A percentile compares a stretch with the other conserved stretches of the same genome.
Evolutionary conservation across 2,888 invertebrate species (phyloP).

Genomic region (Phania funesta): DNA sequence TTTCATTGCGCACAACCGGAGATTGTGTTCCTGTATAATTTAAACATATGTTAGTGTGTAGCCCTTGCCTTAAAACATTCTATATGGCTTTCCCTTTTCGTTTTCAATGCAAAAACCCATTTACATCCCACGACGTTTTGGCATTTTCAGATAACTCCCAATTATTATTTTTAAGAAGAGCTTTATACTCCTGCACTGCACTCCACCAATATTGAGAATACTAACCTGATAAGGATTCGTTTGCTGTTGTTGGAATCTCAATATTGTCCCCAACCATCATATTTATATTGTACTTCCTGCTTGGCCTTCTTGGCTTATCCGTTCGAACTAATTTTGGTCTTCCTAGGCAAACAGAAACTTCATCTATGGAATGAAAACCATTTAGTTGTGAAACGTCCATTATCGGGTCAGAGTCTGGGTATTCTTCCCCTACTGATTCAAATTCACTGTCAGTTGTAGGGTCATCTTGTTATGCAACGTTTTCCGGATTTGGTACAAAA

Average conservation of each 20-base stretch:
- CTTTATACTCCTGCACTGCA: slow-evolving; percentile 63
- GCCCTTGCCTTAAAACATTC: slow-evolving; percentile 28
- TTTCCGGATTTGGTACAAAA: no score
- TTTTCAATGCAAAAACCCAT: slow-evolving; percentile 26
- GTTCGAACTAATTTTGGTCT: no score
- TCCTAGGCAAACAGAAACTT: slow-evolving; percentile 13
- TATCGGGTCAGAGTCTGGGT: neutral
- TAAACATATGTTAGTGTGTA: slow-evolving; percentile 50
- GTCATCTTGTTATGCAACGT: no score
- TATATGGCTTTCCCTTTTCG: neutral
- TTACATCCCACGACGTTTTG: slow-evolving; percentile 21
- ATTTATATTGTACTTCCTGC: slow-evolving; percentile 55
- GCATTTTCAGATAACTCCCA: slow-evolving; percentile 30
- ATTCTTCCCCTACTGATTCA: neutral
- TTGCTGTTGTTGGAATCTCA: slow-evolving; percentile 48
- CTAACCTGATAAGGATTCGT: slow-evolving; percentile 59
- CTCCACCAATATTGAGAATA: slow-evolving; percentile 42
- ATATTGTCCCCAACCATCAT: slow-evolving; percentile 38
- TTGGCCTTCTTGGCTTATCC: slow-evolving; percentile 48
- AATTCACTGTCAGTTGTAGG: neutral
- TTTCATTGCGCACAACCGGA: slow-evolving; percentile 58
- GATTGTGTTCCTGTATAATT: slow-evolving; percentile 60
- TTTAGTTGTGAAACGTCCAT: neutral
- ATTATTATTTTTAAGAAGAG: slow-evolving; percentile 49
- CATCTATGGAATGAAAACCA: neutral